Base-by-base conservation (phyloP, 1,140 invertebrate species). In the Campodea augens region DNA sequence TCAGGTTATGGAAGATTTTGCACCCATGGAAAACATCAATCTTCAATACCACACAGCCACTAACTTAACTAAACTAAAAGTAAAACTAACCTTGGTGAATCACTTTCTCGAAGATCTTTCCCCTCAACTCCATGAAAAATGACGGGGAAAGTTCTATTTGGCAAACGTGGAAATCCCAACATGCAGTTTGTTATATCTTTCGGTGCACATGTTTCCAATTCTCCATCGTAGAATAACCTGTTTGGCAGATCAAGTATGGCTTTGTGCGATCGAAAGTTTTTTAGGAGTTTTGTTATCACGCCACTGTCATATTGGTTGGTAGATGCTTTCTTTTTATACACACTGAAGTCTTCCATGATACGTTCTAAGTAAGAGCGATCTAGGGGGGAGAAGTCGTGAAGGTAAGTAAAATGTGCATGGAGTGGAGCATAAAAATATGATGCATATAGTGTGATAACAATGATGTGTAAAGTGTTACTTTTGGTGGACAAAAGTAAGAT, bases 201-300 rank as follows among this genome's bases (percentile, higher is more conserved):
- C 7, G 7, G 7, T 10, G 7, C 27, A 32, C 27, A 53, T 2
- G 62, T 50, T 23, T 52, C 43, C 2, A 73, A 55, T 47, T 69
- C 65, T 43, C 57, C 55, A 49, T 68, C 55, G 46, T 73, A 73
- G 54, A 73, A 73, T 37, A 71, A 52, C n/a, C 54, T 46, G 2
- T 68, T 71, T 5, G 69, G 64, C 22, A 72, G 46, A 2, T 52
- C 48, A 10, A 73, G 51, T 5, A 73, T 57, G 18, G 57, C 43
- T 5, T 58, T 53, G 55, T 72, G 69, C 20, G 65, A 67, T 13
- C 70, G 57, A 49, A 72, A 73, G 52, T 71, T 72, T 39, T 65
- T 51, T 3, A 59, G 47, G n/a, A 59, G 48, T 37, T 59, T 59
- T 1, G 57, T 59, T 1, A 59, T 36, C 4, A 56, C 46, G 22